Evolutionary conservation across 1,140 invertebrate genomes (phyloP), one percentile per base, ranked within the genome.

Genomic region (Nasonia longicornis): DNA sequence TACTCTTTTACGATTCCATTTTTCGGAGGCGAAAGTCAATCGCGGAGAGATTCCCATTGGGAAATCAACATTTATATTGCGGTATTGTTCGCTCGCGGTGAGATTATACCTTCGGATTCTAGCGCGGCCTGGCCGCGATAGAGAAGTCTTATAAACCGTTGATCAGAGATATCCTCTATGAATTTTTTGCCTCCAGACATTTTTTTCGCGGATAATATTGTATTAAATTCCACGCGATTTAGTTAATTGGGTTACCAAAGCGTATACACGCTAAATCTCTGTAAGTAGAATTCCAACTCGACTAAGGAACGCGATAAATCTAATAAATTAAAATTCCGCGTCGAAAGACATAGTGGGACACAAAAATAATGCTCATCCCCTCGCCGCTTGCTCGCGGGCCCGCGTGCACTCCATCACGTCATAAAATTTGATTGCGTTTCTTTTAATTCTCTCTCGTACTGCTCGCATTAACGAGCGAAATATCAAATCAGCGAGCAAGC

Each of bases 41-140:
- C 52, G 52, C 52, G 52, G 52, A 14, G 45, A 16, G 14, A 58
- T n/a, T 58, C 20, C 52, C 3, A 58, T 58, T 58, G 3, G 20
- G 16, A 58, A 58, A 58, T 58, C 52, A 58, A n/a, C 52, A 58
- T 58, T 58, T 58, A 58, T 58, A 58, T 58, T 58, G 52, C 52
- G 6, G 52, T n/a, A n/a, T 58, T 58, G 52, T 58, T 58, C 20
- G 31, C 31, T 58, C 52, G 20, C 52, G 20, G 14, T 7, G 52
- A 58, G 52, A 42, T 42, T 42, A 42, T 42, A 42, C 38, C 38
- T 42, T 42, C 38, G 38, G 38, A 42, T 42, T 8, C 6, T 42
- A 42, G 38, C 38, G 38, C 38, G 4, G 31, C 31, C 31, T 35
- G 3, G 31, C 31, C 1, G 31, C 4, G 31, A 35, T 35, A 6